phyloP scores from a whole-genome alignment of 2,888 invertebrate genomes.

The Ganaspis brasiliensis region DNA sequence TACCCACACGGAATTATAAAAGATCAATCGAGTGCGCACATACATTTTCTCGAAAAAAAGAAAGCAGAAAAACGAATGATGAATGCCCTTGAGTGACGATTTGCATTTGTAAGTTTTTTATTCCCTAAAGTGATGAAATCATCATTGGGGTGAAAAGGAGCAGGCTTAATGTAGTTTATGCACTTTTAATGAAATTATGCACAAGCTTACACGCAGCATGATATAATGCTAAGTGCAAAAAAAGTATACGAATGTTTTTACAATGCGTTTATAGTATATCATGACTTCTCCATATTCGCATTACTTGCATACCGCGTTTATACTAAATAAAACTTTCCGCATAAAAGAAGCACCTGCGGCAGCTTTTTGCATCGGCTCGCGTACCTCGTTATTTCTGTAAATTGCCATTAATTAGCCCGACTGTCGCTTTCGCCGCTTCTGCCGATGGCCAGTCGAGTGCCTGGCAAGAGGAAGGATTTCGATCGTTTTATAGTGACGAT shows the following conservation, averaged over 20 bases:
- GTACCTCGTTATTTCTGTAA: slow-evolving; percentile 70
- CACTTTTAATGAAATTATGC: slow-evolving; percentile 1
- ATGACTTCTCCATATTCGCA: slow-evolving; percentile 62
- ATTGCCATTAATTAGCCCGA: slow-evolving; percentile 71
- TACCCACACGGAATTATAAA: slow-evolving; percentile 6
- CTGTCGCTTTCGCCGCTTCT: slow-evolving; percentile 55
- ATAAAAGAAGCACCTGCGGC: slow-evolving; percentile 63
- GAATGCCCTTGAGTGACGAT: slow-evolving; percentile 5
- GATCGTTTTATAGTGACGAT: slow-evolving; percentile 52
- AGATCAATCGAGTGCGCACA: slow-evolving; percentile 4
- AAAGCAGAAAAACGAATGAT: slow-evolving; percentile 11
- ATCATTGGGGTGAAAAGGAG: neutral
- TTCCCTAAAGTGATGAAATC: slow-evolving; percentile 11
- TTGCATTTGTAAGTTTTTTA: neutral
- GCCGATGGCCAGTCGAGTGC: neutral
- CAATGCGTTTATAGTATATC: slow-evolving; percentile 56
- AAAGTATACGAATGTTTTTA: slow-evolving; percentile 53
- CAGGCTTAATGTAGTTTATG: neutral
- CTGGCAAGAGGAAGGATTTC: slow-evolving; percentile 46
- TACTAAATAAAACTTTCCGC: slow-evolving; percentile 49
- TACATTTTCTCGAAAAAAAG: neutral
- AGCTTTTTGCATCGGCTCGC: slow-evolving; percentile 63
- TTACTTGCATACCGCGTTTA: slow-evolving; percentile 53
- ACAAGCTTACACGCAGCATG: slow-evolving; percentile 39
- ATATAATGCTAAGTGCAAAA: slow-evolving; percentile 46